Percentiles rank a stretch among this genome's conserved stretches.
phyloP scores from a whole-genome alignment of 2,888 invertebrate genomes.

The Habrosyne pyritoides region DNA sequence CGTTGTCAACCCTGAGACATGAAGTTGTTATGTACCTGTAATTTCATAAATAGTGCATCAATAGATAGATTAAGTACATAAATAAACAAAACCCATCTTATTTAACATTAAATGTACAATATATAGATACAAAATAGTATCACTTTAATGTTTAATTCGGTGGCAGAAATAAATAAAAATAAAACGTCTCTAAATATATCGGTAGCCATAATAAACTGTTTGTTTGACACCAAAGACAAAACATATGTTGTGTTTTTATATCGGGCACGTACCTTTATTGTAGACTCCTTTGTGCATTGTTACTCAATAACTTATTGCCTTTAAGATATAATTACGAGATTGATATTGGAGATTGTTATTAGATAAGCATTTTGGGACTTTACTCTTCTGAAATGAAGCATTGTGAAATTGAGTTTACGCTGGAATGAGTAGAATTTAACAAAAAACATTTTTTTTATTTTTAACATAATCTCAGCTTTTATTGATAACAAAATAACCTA shows the following conservation, averaged over 20 bases:
- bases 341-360: slow-evolving; percentile 18
- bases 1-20: too few species aligned
- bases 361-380: slow-evolving; percentile 34
- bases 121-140: background rate
- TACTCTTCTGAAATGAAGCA: slow-evolving; percentile 11
- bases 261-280: slow-evolving; percentile 41
- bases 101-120: too few species aligned
- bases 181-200: slow-evolving; percentile 9
- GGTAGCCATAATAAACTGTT: slow-evolving; percentile 46
- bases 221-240: slow-evolving; percentile 50
- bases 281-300: slow-evolving; percentile 43
- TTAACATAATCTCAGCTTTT: too few species aligned
- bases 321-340: slow-evolving; percentile 31
- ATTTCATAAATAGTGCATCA: too few species aligned
- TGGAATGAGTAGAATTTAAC: too few species aligned
- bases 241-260: slow-evolving; percentile 46
- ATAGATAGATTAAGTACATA: background rate
- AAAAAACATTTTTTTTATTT: too few species aligned
- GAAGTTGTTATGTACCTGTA: too few species aligned
- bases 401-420: too few species aligned
- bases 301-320: slow-evolving; percentile 41
- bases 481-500: too few species aligned
- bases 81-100: too few species aligned
- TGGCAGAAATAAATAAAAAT: background rate
- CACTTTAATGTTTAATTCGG: background rate